phyloP scores from a whole-genome alignment of 1,140 invertebrate genomes.

The Zeugodacus cucurbitae region DNA sequence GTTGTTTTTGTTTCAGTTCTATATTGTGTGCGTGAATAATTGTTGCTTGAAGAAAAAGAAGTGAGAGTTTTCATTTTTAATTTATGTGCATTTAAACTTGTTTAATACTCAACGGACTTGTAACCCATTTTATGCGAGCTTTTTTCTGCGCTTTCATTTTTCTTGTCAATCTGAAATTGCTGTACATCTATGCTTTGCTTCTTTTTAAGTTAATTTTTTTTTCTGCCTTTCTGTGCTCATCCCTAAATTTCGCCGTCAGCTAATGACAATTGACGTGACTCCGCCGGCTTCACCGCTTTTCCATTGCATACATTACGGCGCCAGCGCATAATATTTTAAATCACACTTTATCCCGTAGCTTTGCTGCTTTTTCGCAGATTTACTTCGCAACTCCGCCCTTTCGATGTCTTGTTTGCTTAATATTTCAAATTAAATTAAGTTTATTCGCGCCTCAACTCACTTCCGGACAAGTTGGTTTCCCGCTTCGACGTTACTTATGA shows the following conservation, averaged over 20 bases:
- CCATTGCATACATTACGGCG: not conserved
- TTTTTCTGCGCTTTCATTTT: not conserved
- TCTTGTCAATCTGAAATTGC: not conserved
- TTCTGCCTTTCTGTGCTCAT: not conserved
- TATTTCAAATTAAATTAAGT: conserved; percentile 5
- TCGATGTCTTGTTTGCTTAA: not conserved
- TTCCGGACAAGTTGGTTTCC: not conserved
- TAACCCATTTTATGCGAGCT: not conserved
- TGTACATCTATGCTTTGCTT: not conserved
- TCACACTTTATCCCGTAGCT: not conserved
- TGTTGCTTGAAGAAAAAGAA: not conserved
- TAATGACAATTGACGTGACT: not conserved
- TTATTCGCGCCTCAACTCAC: not conserved
- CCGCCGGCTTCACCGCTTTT: not conserved
- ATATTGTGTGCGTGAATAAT: not conserved
- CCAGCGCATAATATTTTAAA: not conserved
- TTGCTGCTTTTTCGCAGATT: not conserved
- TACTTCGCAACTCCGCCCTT: not conserved
- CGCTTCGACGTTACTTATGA: not conserved
- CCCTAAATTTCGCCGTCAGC: not conserved
- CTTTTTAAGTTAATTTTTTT: not conserved
- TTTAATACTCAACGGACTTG: not conserved
- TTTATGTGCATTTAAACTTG: not conserved
- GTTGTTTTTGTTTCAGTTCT: not conserved
- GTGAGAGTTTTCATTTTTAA: not conserved